Conservation (phyloP, 2,797 vertebrate species). For the Lacerta viridis region DNA sequence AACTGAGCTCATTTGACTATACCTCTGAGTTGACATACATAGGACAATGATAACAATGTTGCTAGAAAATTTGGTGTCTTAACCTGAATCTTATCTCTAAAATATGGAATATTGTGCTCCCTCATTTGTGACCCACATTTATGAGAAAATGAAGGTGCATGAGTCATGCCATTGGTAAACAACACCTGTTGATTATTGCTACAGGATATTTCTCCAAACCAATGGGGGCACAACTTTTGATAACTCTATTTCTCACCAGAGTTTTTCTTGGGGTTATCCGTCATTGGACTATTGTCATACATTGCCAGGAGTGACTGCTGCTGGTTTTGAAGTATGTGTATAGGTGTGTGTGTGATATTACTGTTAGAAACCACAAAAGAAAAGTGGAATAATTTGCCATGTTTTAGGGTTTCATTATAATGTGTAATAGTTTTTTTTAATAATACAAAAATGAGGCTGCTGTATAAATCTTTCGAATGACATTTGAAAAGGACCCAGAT, state of each 20-base stretch:
- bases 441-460: slow-evolving; percentile 70
- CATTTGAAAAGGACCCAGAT: slow-evolving; percentile 73
- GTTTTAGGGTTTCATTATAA: slow-evolving; percentile 67
- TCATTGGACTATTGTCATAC: slow-evolving; percentile 20
- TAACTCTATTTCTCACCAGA: neutral
- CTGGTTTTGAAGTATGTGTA: slow-evolving; percentile 25
- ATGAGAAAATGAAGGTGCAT: neutral
- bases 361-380: slow-evolving; percentile 38
- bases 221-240: slow-evolving; percentile 3
- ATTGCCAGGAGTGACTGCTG: neutral
- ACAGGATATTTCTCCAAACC: rapidly evolving
- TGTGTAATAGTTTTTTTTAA: slow-evolving; percentile 76
- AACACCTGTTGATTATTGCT: neutral
- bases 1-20: neutral
- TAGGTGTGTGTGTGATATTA: slow-evolving; percentile 27
- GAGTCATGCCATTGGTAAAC: slow-evolving; percentile 4
- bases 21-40: neutral
- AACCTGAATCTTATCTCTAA: neutral
- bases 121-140: neutral
- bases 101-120: neutral
- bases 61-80: neutral
- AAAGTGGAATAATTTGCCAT: slow-evolving; percentile 53
- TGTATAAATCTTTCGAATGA: slow-evolving; percentile 76
- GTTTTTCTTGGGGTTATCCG: slow-evolving; percentile 20
- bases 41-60: neutral